Conservation (phyloP, 2,797 vertebrate species). For the Pangasius mekongensis region DNA sequence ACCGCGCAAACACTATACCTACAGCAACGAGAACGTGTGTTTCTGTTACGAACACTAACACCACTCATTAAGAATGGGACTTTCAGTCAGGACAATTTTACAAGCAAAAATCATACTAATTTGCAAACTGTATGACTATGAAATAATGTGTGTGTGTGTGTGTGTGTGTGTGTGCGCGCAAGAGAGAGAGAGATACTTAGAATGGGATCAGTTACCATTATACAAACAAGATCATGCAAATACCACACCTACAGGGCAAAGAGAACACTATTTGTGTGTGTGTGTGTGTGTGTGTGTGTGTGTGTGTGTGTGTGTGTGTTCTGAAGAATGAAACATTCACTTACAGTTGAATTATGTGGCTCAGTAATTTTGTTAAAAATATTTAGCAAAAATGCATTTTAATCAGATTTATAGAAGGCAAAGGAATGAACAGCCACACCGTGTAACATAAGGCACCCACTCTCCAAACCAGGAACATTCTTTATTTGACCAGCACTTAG, state of each 20-base stretch:
- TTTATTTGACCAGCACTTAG: constrained; percentile 21
- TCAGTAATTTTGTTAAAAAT: not conserved
- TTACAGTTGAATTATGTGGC: not conserved
- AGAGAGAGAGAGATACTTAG: not conserved
- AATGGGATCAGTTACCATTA: not conserved
- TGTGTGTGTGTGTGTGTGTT: not conserved
- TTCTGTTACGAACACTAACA: not conserved
- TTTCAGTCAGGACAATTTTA: not conserved
- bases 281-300: not conserved
- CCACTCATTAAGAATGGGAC: not conserved
- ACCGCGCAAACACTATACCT: constrained; percentile 91
- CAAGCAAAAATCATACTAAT: not conserved
- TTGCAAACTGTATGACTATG: not conserved
- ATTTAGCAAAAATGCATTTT: not conserved
- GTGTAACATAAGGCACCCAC: not conserved
- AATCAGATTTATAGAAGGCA: not conserved
- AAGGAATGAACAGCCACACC: not conserved
- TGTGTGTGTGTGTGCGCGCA: not conserved
- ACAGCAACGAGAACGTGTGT: not conserved
- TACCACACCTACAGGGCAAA: not conserved
- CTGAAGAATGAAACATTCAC: not conserved
- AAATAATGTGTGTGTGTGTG: not conserved
- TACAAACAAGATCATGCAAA: not conserved
- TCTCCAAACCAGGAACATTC: constrained; percentile 26
- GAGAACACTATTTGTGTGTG: not conserved